phyloP scores from a whole-genome alignment of 2,113 vertebrate genomes.

The Antechinus flavipes region DNA sequence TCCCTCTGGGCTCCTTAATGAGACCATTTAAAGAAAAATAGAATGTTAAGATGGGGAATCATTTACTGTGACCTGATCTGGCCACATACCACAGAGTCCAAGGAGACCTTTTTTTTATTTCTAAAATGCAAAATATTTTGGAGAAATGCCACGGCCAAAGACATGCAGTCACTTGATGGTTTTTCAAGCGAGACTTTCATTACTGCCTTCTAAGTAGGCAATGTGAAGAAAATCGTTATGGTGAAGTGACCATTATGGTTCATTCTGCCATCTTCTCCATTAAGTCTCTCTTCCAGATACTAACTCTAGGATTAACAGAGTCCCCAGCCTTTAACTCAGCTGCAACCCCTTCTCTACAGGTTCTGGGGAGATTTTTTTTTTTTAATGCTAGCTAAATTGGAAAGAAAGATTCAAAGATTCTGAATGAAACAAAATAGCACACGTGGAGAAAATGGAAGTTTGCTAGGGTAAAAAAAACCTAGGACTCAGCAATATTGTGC shows the following conservation, averaged over 20 bases:
- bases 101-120: not conserved
- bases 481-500: fast-evolving
- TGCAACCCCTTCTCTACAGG: not conserved
- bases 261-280: not conserved
- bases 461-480: fast-evolving
- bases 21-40: not conserved
- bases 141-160: not conserved
- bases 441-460: fast-evolving
- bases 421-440: not conserved
- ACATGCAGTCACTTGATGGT: not conserved
- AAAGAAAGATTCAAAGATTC: not conserved
- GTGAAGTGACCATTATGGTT: not conserved
- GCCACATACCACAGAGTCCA: not conserved
- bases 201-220: fast-evolving
- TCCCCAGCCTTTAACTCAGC: not conserved
- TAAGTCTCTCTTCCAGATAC: not conserved
- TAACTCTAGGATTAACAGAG: not conserved
- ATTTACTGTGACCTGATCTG: not conserved
- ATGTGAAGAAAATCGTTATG: not conserved
- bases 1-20: not conserved
- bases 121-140: fast-evolving
- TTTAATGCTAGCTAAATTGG: not conserved
- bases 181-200: not conserved
- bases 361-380: not conserved
- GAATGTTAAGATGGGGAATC: not conserved